phyloP scores from a whole-genome alignment of 2,797 vertebrate genomes.

The Takifugu rubripes region DNA sequence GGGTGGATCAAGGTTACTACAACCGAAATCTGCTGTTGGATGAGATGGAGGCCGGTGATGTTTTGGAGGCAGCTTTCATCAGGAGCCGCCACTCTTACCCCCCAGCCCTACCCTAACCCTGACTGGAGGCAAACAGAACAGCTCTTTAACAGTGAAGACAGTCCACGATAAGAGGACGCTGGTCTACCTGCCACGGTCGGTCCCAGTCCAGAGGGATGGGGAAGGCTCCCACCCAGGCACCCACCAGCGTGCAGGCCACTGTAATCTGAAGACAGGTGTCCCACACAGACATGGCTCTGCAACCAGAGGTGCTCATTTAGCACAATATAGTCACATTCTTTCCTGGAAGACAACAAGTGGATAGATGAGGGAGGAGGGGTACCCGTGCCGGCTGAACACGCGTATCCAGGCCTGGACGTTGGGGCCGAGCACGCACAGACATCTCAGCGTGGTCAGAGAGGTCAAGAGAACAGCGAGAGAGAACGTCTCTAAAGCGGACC shows the following conservation, averaged over 20 bases:
- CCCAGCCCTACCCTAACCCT: no score
- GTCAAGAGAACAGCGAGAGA: conserved; percentile 88
- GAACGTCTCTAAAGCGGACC: conserved; percentile 90
- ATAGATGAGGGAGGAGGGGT: conserved; percentile 21
- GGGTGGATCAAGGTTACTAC: no score
- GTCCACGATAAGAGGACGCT: background rate
- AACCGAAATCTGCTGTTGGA: no score
- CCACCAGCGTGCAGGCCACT: conserved; percentile 82
- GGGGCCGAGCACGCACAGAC: conserved; percentile 91
- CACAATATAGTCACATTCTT: background rate
- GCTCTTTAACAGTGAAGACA: background rate
- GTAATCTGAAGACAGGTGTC: conserved; percentile 94
- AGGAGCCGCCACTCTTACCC: no score
- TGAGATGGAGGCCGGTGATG: no score
- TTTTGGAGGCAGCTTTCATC: no score
- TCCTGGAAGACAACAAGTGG: background rate
- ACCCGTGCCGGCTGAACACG: conserved; percentile 96
- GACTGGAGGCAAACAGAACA: no score
- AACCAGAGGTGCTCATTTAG: conserved; percentile 3
- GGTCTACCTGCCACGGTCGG: conserved; percentile 76
- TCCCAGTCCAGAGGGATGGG: conserved; percentile 83
- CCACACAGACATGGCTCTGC: conserved; percentile 90
- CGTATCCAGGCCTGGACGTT: conserved; percentile 92
- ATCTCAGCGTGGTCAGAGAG: conserved; percentile 88
- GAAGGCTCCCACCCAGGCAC: conserved; percentile 93